phyloP scores from a whole-genome alignment of 1,140 invertebrate genomes.

The Cotesia vestalis region DNA sequence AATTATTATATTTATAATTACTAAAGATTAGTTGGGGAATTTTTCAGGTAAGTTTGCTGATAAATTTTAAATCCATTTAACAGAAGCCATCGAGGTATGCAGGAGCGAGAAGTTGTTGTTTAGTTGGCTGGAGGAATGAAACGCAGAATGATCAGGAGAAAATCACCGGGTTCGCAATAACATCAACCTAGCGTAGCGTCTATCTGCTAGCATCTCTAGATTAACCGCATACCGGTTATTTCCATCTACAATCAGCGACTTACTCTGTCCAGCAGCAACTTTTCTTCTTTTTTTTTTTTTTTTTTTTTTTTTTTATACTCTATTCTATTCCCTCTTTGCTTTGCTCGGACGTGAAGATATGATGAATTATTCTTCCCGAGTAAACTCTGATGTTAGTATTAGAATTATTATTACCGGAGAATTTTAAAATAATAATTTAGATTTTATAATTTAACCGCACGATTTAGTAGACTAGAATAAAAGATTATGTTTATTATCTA shows the following conservation, averaged over 20 bases:
- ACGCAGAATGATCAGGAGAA: conserved; percentile 15
- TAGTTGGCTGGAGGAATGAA: neutral
- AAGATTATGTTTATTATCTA: neutral
- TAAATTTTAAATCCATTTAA: neutral
- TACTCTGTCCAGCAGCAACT: too few relatives aligned
- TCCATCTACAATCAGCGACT: neutral
- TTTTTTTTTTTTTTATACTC: too few relatives aligned
- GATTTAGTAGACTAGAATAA: conserved; percentile 7
- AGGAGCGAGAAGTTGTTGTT: neutral
- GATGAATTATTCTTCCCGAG: too few relatives aligned
- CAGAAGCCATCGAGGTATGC: conserved; percentile 1
- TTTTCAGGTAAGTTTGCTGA: too few relatives aligned
- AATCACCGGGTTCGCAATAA: conserved; percentile 5
- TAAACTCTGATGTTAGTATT: too few relatives aligned
- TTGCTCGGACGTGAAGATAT: too few relatives aligned
- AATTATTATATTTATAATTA: too few relatives aligned
- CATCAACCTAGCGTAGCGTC: neutral
- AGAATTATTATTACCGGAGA: too few relatives aligned
- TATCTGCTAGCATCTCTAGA: conserved; percentile 12
- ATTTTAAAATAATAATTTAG: neutral
- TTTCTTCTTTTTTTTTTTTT: too few relatives aligned
- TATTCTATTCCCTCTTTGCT: too few relatives aligned
- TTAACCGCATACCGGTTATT: conserved; percentile 26
- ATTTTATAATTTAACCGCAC: conserved; percentile 12
- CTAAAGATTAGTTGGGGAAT: too few relatives aligned